Conservation (phyloP, 2,888 invertebrate species). For the Pardosa pseudoannulata region DNA sequence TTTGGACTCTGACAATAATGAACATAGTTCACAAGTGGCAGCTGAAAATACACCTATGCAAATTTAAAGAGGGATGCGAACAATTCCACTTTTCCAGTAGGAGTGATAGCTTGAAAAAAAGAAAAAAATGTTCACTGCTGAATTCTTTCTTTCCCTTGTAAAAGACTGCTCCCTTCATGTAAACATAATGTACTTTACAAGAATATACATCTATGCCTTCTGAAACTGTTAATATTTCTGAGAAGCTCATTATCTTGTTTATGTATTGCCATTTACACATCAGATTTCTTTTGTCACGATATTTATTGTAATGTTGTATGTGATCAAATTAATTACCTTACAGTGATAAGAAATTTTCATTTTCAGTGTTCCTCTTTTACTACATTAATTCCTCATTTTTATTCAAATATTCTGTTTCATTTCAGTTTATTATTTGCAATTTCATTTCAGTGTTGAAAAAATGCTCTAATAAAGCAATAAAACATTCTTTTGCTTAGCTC, state of each 20-base stretch:
- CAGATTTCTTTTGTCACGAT: not conserved
- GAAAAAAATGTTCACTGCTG: slow-evolving; percentile 10
- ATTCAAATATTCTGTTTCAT: not conserved
- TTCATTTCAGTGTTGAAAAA: too few relatives aligned
- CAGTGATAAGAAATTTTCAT: not conserved
- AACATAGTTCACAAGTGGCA: not conserved
- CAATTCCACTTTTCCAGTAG: slow-evolving; percentile 30
- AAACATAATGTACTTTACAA: slow-evolving; percentile 8
- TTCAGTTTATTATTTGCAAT: not conserved
- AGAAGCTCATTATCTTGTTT: slow-evolving; percentile 3
- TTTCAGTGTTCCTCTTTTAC: not conserved
- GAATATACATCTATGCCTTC: slow-evolving; percentile 7
- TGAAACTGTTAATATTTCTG: not conserved
- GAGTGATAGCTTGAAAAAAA: slow-evolving; percentile 1
- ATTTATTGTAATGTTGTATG: slow-evolving; percentile 1
- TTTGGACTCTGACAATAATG: slow-evolving; percentile 44
- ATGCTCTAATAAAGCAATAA: too few relatives aligned
- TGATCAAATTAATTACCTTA: not conserved
- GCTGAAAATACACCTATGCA: slow-evolving; percentile 55
- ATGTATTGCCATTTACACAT: not conserved
- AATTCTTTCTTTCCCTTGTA: not conserved
- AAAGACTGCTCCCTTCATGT: slow-evolving; percentile 12
- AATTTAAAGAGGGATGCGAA: slow-evolving; percentile 7
- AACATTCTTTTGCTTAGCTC: too few relatives aligned
- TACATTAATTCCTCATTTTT: not conserved